Base-by-base conservation (phyloP, 2,797 vertebrate species). In the Coilia nasus region DNA sequence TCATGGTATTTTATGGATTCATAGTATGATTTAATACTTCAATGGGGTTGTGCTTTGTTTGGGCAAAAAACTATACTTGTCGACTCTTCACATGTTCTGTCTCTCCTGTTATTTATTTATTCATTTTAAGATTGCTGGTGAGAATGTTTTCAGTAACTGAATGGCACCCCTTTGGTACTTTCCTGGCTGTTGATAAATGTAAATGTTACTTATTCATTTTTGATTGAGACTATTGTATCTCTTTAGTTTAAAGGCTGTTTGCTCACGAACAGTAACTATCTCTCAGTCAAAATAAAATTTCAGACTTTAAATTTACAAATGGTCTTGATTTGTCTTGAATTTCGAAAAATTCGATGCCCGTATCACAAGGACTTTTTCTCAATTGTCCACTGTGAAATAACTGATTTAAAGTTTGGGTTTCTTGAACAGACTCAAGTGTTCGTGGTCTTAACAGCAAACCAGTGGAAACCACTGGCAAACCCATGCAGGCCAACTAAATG, bases 41-140 rank as follows among this genome's bases (percentile, higher is more conserved):
- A 19, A 25, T 19, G 35, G 15, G 67, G 35, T 35, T 41, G 31
- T 25, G 35, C 10, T 35, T 6, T 75, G 17, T 75, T 75, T 41
- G 31, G 67, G 17, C 19, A 19, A 15, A 75, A 35, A 41, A 41
- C 35, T 35, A 41, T 75, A 19, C 14, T 14, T 31, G 15, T 41
- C 31, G 35, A 75, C 6, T 75, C 11, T 75, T 41, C 5, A 54
- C 50, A 54, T 78, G 17, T 4, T 41, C 14, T 19, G 35, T 75
- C 67, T 75, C 14, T 54, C 50, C 7, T 54, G 7, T 78, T 75
- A 78, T 78, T 78, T 78, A 44, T 75, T 75, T 75, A 75, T 78
- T 78, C 19, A 14, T 67, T 28, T 14, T 35, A 12, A 75, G 15
- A 35, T 35, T 75, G 12, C 28, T 17, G 12, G 31, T 75, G 67